phyloP scores from a whole-genome alignment of 2,113 vertebrate species.

The Rattus rattus region DNA sequence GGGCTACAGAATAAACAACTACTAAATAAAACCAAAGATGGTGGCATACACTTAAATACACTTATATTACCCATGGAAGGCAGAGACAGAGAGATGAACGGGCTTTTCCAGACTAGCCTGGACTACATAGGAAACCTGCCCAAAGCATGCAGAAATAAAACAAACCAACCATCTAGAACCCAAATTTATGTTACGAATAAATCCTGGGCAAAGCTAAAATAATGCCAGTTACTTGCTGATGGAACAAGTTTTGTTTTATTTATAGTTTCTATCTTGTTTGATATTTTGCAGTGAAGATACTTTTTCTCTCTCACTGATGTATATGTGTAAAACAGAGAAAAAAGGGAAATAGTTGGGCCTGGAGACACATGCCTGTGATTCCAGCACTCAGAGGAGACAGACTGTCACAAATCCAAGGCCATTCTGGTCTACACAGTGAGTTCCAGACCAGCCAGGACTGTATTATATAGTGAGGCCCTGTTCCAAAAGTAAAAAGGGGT shows the following conservation, averaged over 20 bases:
- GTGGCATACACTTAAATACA: neutral
- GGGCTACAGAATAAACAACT: neutral
- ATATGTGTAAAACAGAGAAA: constrained; percentile 27
- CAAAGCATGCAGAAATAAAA: neutral
- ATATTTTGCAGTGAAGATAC: constrained; percentile 11
- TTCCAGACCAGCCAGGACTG: neutral
- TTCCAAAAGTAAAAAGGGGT: neutral
- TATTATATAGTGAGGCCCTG: neutral
- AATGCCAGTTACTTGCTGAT: neutral
- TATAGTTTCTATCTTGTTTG: constrained; percentile 1
- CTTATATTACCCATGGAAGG: neutral
- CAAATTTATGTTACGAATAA: neutral
- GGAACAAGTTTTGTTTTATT: neutral
- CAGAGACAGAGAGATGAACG: neutral
- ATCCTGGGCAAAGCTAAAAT: neutral
- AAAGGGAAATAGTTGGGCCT: neutral
- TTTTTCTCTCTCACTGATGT: neutral
- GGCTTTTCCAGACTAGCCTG: neutral
- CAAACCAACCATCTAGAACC: neutral
- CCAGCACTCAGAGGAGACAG: neutral
- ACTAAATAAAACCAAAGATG: neutral
- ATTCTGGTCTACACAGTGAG: neutral
- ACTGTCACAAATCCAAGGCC: neutral
- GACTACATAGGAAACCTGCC: neutral
- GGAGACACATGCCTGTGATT: neutral